A percentile compares a stretch with the other conserved stretches of the same genome.
Conservation (phyloP, 92 coral and sea anemone species). For the Zoanthus solanderi region DNA sequence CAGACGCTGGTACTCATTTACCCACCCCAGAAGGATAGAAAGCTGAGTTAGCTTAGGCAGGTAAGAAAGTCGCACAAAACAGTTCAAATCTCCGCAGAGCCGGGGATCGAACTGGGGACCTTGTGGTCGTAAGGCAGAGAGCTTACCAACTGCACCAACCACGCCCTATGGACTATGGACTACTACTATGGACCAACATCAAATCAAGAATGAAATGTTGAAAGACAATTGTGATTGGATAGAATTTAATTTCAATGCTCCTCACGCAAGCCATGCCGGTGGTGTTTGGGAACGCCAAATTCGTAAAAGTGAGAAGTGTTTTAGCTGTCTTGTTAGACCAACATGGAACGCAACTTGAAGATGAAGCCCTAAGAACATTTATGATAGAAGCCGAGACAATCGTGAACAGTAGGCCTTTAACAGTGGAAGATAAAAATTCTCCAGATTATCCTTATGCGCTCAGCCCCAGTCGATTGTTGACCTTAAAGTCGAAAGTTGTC, state of each 20-base stretch:
- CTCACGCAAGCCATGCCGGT: slow-evolving; percentile 44
- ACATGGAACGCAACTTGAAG: slow-evolving; percentile 45
- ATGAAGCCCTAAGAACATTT: slow-evolving; percentile 40
- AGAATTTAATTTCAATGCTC: slow-evolving; percentile 32
- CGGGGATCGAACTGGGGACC: too few species aligned
- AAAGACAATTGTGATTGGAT: slow-evolving; percentile 42
- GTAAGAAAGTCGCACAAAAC: too few species aligned
- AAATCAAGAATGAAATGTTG: neutral
- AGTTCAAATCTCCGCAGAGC: too few species aligned
- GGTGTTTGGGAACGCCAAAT: slow-evolving; percentile 53
- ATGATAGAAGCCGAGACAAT: slow-evolving; percentile 34
- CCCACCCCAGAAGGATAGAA: too few species aligned
- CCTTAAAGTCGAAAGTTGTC: slow-evolving; percentile 5
- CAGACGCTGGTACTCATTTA: too few species aligned
- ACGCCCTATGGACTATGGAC: too few species aligned
- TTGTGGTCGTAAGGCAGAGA: too few species aligned
- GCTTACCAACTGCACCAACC: too few species aligned
- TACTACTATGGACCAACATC: neutral
- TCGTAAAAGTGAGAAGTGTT: slow-evolving; percentile 37
- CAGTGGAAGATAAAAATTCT: neutral
- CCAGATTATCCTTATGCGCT: slow-evolving; percentile 26
- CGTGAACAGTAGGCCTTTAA: slow-evolving; percentile 25
- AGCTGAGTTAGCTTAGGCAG: too few species aligned
- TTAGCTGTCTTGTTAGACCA: slow-evolving; percentile 22
- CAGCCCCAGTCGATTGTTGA: neutral